Evolutionary conservation across 2,113 vertebrate genomes (phyloP).

Genomic region (Petrocephalus zakoni): DNA sequence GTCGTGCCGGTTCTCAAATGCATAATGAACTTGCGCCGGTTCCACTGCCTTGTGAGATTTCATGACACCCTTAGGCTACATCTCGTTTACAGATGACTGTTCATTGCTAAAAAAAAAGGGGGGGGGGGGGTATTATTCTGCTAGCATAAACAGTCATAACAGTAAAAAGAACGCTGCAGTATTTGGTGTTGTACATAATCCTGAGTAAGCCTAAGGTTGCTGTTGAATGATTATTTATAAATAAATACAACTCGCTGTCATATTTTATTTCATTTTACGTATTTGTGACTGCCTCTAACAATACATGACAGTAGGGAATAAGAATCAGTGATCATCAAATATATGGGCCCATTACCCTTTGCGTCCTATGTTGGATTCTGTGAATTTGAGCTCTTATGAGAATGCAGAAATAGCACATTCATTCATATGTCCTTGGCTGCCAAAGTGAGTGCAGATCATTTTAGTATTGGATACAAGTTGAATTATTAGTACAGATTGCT

Average conservation of each 20-base stretch:
- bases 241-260: neutral
- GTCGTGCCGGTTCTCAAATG: constrained; percentile 18
- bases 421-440: neutral
- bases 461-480: neutral
- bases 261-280: neutral
- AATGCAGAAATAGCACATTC: neutral
- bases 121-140: neutral
- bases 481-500: neutral
- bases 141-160: constrained; percentile 6
- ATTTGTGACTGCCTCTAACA: neutral
- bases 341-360: neutral
- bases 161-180: neutral
- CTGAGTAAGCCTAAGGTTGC: neutral
- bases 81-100: constrained; percentile 19
- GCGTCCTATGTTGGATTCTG: neutral
- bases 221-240: neutral
- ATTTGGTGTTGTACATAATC: neutral
- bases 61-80: constrained; percentile 8
- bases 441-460: neutral
- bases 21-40: constrained; percentile 29
- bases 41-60: constrained; percentile 32
- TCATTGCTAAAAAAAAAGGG: neutral
- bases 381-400: neutral
- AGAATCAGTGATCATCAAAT: neutral
- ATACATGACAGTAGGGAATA: neutral